A percentile compares a stretch with the other conserved stretches of the same genome.
phyloP scores from a whole-genome alignment of 2,797 vertebrate genomes.

The Melanotaenia trifasciata region DNA sequence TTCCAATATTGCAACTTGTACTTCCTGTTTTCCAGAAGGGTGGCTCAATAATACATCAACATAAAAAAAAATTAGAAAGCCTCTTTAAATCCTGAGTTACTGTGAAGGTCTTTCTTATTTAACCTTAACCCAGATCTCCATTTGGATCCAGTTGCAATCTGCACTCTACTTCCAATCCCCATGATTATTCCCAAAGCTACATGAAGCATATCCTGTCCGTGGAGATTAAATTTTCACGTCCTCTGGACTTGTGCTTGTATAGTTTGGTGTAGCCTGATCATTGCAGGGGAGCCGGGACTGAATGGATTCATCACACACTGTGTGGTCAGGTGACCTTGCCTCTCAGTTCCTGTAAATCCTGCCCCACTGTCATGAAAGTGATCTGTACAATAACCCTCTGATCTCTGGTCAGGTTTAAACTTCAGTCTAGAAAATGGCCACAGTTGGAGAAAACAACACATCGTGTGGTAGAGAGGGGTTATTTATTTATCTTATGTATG shows the following conservation, averaged over 20 bases:
- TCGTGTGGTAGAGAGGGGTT: neutral
- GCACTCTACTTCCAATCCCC: neutral
- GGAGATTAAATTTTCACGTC: neutral
- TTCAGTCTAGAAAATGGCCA: neutral
- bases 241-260: neutral
- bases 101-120: neutral
- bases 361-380: too few species aligned
- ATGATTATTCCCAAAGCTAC: neutral
- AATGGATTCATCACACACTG: neutral
- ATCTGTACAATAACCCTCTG: neutral
- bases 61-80: neutral
- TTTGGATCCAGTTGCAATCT: neutral
- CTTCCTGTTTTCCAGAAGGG: neutral
- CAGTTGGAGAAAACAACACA: neutral
- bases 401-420: neutral
- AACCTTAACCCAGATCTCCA: neutral
- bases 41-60: neutral
- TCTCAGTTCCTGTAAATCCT: neutral
- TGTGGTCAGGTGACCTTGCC: conserved; percentile 34
- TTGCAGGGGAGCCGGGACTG: too few species aligned
- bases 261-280: neutral
- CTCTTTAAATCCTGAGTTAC: neutral
- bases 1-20: neutral
- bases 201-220: neutral
- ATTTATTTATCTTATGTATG: neutral